Evolutionary conservation across 2,888 invertebrate genomes (phyloP).

Genomic region (Lampropteryx suffumata): DNA sequence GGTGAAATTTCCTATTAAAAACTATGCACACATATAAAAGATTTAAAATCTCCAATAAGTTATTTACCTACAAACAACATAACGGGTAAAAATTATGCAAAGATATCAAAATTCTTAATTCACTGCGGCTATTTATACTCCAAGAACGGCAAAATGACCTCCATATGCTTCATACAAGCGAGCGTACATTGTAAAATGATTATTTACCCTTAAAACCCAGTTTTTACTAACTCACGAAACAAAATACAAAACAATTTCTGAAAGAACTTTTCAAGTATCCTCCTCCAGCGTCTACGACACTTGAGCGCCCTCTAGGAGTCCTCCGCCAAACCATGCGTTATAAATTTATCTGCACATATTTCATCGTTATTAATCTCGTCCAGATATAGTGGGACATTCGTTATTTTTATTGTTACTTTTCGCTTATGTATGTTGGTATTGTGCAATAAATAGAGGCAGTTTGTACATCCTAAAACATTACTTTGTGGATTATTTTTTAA

Average conservation of each 20-base stretch:
- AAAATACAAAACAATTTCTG: neutral
- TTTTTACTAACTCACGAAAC: too few relatives aligned
- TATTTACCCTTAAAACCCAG: too few relatives aligned
- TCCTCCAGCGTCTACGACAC: constrained; percentile 19
- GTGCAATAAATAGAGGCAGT: constrained; percentile 28
- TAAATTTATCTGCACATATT: constrained; percentile 55
- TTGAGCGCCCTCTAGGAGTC: constrained; percentile 24
- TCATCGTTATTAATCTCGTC: constrained; percentile 52
- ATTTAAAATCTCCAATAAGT: too few relatives aligned
- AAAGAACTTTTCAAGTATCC: constrained; percentile 3
- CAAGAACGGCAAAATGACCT: too few relatives aligned
- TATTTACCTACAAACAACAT: too few relatives aligned
- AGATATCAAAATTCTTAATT: too few relatives aligned
- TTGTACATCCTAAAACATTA: constrained; percentile 20
- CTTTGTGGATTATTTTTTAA: constrained; percentile 12
- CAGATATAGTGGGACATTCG: constrained; percentile 44
- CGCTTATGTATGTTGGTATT: constrained; percentile 32
- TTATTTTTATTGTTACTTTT: constrained; percentile 53
- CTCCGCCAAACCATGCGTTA: constrained; percentile 48
- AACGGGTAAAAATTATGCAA: too few relatives aligned
- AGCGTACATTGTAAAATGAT: too few relatives aligned
- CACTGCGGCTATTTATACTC: too few relatives aligned
- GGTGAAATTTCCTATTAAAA: too few relatives aligned
- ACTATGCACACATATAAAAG: too few relatives aligned
- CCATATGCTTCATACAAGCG: too few relatives aligned